These are phyloP conservation scores for Protobothrops flavoviridis DNA, from an alignment of 2,113 vertebrate species.

Conservation along the genomic window DNA sequence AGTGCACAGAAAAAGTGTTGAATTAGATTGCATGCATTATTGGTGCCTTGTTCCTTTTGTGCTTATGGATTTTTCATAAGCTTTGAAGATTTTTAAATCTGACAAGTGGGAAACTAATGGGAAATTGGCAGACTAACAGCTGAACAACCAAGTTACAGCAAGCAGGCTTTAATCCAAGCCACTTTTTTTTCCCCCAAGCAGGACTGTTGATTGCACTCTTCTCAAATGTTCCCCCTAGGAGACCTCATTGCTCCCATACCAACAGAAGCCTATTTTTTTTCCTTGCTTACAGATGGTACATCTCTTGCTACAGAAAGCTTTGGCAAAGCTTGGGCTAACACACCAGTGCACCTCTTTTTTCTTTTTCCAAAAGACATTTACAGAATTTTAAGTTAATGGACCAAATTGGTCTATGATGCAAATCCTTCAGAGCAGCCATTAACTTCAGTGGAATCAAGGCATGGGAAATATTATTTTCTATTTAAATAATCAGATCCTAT, in stretches of 20 bases:
- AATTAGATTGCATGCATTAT: constrained; percentile 11
- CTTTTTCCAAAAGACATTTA: constrained; percentile 30
- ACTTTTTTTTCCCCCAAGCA: constrained; percentile 7
- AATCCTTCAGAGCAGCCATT: constrained; percentile 19
- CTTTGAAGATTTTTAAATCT: constrained; percentile 13
- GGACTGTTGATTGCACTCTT: constrained; percentile 17
- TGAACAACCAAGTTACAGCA: neutral
- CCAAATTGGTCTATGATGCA: constrained; percentile 28
- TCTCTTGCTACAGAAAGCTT: constrained; percentile 25
- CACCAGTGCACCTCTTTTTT: neutral
- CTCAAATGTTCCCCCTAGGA: neutral
- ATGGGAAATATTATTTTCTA: constrained; percentile 35
- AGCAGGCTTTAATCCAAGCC: constrained; percentile 9
- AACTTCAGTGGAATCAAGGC: neutral
- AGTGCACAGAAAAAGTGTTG: neutral
- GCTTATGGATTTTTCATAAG: constrained; percentile 7
- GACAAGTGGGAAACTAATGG: constrained; percentile 10
- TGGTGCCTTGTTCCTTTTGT: neutral
- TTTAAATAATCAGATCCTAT: constrained; percentile 35
- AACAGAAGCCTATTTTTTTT: neutral
- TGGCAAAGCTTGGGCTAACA: constrained; percentile 24
- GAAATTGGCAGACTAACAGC: constrained; percentile 7
- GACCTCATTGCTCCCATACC: constrained; percentile 21
- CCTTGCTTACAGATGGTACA: neutral
- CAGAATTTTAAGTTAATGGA: constrained; percentile 29